Conservation (phyloP, 1,140 invertebrate genomes). For the Anthonomus grandis region DNA sequence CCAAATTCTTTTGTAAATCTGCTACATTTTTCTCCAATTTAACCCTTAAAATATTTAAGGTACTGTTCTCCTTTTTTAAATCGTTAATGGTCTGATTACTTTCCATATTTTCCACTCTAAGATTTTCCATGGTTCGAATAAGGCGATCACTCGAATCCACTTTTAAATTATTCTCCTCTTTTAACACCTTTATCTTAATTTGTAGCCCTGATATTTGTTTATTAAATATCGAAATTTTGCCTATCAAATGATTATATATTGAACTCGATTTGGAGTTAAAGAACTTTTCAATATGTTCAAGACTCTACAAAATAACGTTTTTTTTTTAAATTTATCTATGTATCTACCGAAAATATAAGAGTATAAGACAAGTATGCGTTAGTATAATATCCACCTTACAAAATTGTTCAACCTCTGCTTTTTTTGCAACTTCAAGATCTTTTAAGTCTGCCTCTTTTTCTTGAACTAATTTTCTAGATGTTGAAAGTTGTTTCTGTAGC, state of each 20-base stretch:
- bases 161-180: conserved; percentile 24
- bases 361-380: background rate
- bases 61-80: conserved; percentile 25
- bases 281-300: conserved; percentile 19
- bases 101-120: conserved; percentile 22
- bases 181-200: conserved; percentile 21
- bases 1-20: conserved; percentile 19
- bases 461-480: conserved; percentile 11
- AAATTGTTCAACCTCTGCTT: conserved; percentile 17
- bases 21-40: conserved; percentile 23
- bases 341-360: background rate
- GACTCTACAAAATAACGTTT: conserved; percentile 15
- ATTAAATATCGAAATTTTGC: conserved; percentile 15
- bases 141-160: conserved; percentile 19
- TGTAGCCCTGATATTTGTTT: conserved; percentile 18
- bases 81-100: conserved; percentile 15
- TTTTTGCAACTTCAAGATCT: conserved; percentile 16
- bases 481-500: conserved; percentile 21
- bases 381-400: conserved; percentile 17
- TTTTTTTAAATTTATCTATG: background rate
- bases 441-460: conserved; percentile 26
- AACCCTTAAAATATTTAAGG: conserved; percentile 18
- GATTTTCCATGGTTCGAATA: conserved; percentile 21
- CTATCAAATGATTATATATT: conserved; percentile 13
- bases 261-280: conserved; percentile 15